These are phyloP conservation scores for Antheraea yamamai DNA, from an alignment of 2,888 invertebrate species.

Conservation along the genomic window DNA sequence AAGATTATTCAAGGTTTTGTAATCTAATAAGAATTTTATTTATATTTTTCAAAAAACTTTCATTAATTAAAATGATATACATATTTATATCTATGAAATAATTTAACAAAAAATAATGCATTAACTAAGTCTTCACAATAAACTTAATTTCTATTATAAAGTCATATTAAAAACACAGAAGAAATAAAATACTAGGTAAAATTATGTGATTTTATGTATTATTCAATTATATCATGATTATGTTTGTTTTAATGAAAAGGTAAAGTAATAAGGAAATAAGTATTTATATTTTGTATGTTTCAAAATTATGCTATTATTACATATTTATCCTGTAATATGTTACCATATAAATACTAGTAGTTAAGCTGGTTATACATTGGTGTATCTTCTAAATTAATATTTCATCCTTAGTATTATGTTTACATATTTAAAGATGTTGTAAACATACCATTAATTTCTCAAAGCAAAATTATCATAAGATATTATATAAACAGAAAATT, in stretches of 20 bases:
- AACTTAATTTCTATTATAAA: too few relatives aligned
- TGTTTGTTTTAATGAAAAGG: too few relatives aligned
- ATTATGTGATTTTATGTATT: too few relatives aligned
- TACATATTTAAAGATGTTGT: background rate
- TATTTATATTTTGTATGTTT: background rate
- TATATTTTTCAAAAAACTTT: too few relatives aligned
- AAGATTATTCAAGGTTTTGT: background rate
- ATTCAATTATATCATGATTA: too few relatives aligned
- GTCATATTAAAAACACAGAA: too few relatives aligned
- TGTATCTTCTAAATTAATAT: background rate
- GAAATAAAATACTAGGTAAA: too few relatives aligned
- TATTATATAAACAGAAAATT: background rate
- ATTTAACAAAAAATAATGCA: too few relatives aligned
- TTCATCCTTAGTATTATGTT: background rate
- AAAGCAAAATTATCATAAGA: background rate
- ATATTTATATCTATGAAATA: too few relatives aligned
- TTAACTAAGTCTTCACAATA: too few relatives aligned
- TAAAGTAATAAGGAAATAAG: background rate
- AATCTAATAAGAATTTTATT: background rate
- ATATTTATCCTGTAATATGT: background rate
- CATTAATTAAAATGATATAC: too few relatives aligned
- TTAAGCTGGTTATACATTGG: background rate
- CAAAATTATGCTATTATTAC: background rate
- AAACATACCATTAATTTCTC: constrained; percentile 5
- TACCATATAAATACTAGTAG: background rate